Percentiles rank a stretch among this genome's conserved stretches.
phyloP scores from a whole-genome alignment of 2,797 vertebrate species.

The Valencia hispanica region DNA sequence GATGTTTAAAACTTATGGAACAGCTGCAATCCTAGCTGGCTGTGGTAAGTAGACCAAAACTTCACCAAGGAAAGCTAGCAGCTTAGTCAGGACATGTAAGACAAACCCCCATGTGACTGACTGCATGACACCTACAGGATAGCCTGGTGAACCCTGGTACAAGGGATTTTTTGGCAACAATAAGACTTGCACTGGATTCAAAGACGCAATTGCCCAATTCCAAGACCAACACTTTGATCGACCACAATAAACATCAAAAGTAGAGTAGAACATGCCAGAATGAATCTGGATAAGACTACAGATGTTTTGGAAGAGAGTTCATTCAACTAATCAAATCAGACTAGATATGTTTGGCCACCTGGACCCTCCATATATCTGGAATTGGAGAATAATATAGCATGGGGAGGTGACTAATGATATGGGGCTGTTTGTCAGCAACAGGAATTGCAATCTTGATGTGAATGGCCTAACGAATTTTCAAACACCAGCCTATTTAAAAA shows the following conservation, averaged over 20 bases:
- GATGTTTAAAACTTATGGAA: neutral
- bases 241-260: neutral
- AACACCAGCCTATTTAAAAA: neutral
- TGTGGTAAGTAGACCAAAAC: neutral
- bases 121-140: neutral
- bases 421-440: neutral
- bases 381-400: neutral
- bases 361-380: neutral
- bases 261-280: neutral
- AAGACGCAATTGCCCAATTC: neutral
- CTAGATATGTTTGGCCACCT: neutral
- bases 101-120: neutral
- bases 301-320: neutral
- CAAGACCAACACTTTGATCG: neutral
- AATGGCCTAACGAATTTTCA: neutral
- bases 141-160: neutral
- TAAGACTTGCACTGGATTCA: neutral
- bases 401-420: neutral
- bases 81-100: neutral
- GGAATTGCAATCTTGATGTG: neutral
- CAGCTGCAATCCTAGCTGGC: neutral
- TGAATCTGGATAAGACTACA: neutral
- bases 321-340: neutral
- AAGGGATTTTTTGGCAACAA: neutral
- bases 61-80: neutral